Evolutionary conservation across 2,888 invertebrate genomes (phyloP), one percentile per base, ranked within the genome.

Genomic region (Sarcophaga variegata): DNA sequence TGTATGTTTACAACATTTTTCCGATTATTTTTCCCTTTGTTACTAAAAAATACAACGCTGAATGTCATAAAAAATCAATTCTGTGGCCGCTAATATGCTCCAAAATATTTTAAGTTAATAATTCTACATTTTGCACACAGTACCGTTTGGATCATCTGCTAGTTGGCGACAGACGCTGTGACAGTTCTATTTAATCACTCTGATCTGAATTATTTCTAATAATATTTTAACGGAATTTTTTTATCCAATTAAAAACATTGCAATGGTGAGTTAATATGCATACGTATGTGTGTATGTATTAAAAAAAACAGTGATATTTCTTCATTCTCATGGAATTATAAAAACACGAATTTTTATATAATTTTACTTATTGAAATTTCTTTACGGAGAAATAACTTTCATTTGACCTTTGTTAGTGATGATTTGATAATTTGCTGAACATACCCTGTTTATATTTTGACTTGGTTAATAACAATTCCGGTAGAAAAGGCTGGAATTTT

Each of bases 401-500:
- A 88, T 86, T 84, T 87, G 88, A 88, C 88, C 88, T 88, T 88
- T 84, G 72, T 63, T 78, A 60, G n/a, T 77, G 64, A 47, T 66
- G 59, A 64, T 80, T 10, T 49, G 12, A 17, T 47, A 27, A 6
- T 14, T n/a, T n/a, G 20, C 8, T 37, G 37, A 37, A 37, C 37
- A 54, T 37, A 63, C 67, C 37, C 49, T 54, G 72, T 37, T 37
- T 74, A 20, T 45, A 63, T 45, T 64, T 66, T 64, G 8, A 37
- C 10, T 37, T 37, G 37, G 37, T 10, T 8, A 37, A 37, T 37
- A 37, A 37, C 37, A 37, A 37, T 37, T 37, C 8, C 8, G 37
- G 37, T 37, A 0, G 37, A 37, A 37, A 37, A 37, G 37, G 10
- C 37, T 37, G 37, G 37, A 37, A 8, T 10, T 37, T 37, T 37